Evolutionary conservation across 2,113 vertebrate genomes (phyloP).

Genomic region (Castor canadensis): DNA sequence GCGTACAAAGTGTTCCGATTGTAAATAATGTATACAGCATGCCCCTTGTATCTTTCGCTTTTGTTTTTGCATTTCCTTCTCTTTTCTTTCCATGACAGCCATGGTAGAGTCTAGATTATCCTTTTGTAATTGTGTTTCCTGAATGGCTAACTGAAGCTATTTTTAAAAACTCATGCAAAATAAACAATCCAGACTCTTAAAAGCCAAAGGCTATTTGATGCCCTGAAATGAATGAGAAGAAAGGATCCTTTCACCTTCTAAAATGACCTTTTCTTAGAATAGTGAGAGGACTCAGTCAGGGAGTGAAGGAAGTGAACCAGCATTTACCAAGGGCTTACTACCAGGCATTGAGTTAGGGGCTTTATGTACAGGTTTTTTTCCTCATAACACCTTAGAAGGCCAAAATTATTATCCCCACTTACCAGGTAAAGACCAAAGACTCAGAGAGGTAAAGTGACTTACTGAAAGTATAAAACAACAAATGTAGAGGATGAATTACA

Average conservation of each 20-base stretch:
- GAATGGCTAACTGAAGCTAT: conserved; percentile 24
- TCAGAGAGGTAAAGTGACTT: conserved; percentile 5
- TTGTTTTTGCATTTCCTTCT: background rate
- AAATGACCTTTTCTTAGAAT: conserved; percentile 24
- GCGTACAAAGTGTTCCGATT: background rate
- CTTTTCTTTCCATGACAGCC: background rate
- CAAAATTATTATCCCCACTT: background rate
- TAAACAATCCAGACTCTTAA: conserved; percentile 41
- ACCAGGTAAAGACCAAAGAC: conserved; percentile 15
- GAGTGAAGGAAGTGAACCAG: background rate
- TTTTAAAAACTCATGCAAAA: conserved; percentile 52
- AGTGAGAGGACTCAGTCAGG: background rate
- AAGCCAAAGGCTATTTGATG: background rate
- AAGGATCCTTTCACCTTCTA: conserved; percentile 31
- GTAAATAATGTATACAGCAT: background rate
- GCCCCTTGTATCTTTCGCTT: background rate
- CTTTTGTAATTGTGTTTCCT: conserved; percentile 36
- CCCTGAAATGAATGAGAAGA: background rate
- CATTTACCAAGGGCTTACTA: background rate
- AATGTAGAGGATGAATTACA: background rate
- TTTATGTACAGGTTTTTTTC: background rate
- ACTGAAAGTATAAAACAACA: conserved; percentile 27
- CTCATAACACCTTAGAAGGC: background rate
- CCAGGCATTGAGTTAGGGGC: background rate
- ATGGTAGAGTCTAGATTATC: conserved; percentile 17